Conservation (phyloP, 35 echinoderm and acorn worm species). For the Holothuria glaberrima region DNA sequence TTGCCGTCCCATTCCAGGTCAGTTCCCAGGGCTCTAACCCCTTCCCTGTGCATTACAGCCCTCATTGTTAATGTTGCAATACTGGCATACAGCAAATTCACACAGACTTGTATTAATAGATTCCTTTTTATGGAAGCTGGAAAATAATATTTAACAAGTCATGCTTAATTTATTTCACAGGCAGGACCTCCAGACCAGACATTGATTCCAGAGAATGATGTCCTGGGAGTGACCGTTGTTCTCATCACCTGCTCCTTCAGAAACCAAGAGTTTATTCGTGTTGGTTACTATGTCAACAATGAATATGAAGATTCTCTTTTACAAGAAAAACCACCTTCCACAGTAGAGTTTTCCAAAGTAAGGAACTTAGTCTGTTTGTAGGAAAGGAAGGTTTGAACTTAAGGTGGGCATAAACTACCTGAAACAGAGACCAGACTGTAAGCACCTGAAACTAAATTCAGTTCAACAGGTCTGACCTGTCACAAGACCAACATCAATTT, state of each 20-base stretch:
- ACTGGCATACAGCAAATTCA: neutral
- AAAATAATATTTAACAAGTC: neutral
- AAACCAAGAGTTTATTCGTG: slow-evolving; percentile 87
- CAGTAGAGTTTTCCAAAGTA: slow-evolving; percentile 89
- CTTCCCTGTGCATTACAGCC: too few relatives aligned
- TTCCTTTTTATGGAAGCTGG: too few relatives aligned
- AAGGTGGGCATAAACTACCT: too few relatives aligned
- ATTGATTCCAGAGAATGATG: slow-evolving; percentile 77
- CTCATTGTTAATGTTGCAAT: too few relatives aligned
- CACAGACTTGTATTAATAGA: too few relatives aligned
- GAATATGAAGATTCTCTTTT: slow-evolving; percentile 92
- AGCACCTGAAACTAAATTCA: too few relatives aligned
- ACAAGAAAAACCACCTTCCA: slow-evolving; percentile 74
- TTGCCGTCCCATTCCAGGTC: too few relatives aligned
- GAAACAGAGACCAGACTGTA: too few relatives aligned
- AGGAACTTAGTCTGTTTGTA: neutral
- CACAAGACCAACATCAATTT: too few relatives aligned
- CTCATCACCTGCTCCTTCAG: slow-evolving; percentile 91
- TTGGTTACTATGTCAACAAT: slow-evolving; percentile 99
- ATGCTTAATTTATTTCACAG: slow-evolving; percentile 17
- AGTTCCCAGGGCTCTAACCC: too few relatives aligned
- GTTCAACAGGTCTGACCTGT: too few relatives aligned
- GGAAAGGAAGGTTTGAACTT: neutral
- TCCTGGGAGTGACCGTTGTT: slow-evolving; percentile 89
- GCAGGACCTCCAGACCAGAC: slow-evolving; percentile 79